Evolutionary conservation across 1,140 invertebrate species (phyloP).

Genomic region (Bombus pyrosoma): DNA sequence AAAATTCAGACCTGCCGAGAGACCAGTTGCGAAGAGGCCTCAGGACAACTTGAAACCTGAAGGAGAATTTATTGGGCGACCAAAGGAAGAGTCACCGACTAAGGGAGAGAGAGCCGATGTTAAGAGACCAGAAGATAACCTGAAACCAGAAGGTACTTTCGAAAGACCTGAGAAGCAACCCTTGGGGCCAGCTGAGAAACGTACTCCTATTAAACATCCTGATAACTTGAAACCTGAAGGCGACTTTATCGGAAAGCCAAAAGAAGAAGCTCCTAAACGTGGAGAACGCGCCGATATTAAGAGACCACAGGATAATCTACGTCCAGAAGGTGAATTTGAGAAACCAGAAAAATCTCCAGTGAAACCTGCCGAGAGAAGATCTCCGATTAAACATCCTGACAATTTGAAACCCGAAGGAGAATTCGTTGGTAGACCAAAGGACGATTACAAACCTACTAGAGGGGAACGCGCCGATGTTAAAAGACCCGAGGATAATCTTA

Average conservation of each 20-base stretch:
- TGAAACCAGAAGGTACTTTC: constrained; percentile 84
- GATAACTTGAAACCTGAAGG: constrained; percentile 85
- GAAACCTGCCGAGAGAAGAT: constrained; percentile 77
- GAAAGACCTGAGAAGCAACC: constrained; percentile 79
- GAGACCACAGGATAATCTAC: constrained; percentile 84
- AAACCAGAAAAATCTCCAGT: constrained; percentile 71
- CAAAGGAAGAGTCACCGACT: constrained; percentile 72
- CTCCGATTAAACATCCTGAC: constrained; percentile 83
- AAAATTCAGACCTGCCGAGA: constrained; percentile 75
- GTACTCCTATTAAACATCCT: constrained; percentile 78
- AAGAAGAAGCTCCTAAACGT: constrained; percentile 81
- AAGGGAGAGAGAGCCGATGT: constrained; percentile 79
- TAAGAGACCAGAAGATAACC: constrained; percentile 81
- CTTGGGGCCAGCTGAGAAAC: constrained; percentile 83
- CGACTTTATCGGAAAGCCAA: constrained; percentile 84
- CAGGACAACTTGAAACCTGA: constrained; percentile 83
- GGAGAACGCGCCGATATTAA: constrained; percentile 83
- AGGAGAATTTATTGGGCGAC: constrained; percentile 82
- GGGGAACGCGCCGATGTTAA: constrained; percentile 77
- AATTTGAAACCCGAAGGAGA: constrained; percentile 84
- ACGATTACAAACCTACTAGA: constrained; percentile 82
- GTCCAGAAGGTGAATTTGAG: constrained; percentile 84
- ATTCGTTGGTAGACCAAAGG: constrained; percentile 81
- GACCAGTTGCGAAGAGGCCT: constrained; percentile 77
- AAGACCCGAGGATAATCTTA: constrained; percentile 83